These are phyloP conservation scores for Ammospiza nelsoni DNA, from an alignment of 2,113 vertebrate species.

Conservation along the genomic window DNA sequence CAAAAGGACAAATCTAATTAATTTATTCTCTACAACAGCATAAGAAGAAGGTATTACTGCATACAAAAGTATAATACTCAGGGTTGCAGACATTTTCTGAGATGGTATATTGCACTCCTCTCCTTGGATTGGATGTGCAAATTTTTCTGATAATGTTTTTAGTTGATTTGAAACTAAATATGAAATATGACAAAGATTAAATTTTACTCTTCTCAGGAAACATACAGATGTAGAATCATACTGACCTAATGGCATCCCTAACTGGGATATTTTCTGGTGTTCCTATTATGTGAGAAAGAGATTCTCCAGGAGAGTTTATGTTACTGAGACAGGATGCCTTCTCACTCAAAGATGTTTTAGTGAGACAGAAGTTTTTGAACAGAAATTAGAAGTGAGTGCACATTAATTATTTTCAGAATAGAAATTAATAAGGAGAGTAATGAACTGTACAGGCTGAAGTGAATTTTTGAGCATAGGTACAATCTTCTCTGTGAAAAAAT, in stretches of 20 bases:
- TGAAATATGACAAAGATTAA: neutral
- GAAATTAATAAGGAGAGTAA: neutral
- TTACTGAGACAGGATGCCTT: neutral
- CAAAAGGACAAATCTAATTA: neutral
- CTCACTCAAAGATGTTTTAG: neutral
- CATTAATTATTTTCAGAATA: neutral
- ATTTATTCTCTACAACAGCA: neutral
- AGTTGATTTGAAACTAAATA: neutral
- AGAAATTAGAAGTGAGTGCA: neutral
- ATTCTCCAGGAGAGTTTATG: neutral
- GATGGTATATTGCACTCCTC: neutral
- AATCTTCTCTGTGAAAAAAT: neutral
- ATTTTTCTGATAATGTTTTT: neutral
- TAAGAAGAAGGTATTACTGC: neutral
- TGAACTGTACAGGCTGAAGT: neutral
- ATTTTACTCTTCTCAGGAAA: neutral
- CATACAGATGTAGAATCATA: neutral
- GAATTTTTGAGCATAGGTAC: neutral
- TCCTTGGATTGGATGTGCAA: neutral
- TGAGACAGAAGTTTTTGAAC: neutral
- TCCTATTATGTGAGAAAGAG: neutral
- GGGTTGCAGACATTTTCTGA: neutral
- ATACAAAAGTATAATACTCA: neutral
- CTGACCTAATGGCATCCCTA: neutral
- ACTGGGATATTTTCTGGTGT: neutral